Conservation (phyloP, 2,113 vertebrate species). For the Actenoides hombroni region DNA sequence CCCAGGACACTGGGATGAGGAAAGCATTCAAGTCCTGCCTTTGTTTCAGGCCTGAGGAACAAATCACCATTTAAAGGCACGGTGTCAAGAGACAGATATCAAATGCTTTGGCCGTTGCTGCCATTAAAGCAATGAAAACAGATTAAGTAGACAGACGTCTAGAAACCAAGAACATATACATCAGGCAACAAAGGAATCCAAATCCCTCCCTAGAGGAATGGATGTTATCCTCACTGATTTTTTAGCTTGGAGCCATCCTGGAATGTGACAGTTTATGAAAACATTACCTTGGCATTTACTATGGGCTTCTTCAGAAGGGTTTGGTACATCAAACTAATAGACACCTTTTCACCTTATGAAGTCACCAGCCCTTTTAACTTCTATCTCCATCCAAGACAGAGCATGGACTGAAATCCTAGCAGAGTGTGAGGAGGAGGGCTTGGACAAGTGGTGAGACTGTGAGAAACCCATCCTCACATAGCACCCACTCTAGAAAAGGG, state of each 20-base stretch:
- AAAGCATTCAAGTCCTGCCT: neutral
- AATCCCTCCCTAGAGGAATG: neutral
- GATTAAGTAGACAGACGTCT: neutral
- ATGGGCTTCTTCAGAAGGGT: neutral
- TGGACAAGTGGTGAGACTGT: neutral
- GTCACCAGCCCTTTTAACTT: neutral
- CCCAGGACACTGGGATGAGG: neutral
- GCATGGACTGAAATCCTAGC: neutral
- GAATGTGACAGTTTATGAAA: neutral
- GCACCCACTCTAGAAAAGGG: rapidly evolving
- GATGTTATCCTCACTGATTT: neutral
- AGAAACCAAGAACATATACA: neutral
- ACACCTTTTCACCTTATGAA: neutral
- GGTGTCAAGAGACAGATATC: neutral
- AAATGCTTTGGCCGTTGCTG: neutral
- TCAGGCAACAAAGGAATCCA: neutral
- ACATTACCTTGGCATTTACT: neutral
- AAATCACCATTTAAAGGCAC: neutral
- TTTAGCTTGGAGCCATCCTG: neutral
- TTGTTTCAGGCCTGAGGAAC: neutral
- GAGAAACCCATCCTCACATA: neutral
- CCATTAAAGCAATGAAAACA: neutral
- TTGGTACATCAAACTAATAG: neutral
- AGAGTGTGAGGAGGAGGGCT: neutral
- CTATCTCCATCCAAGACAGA: neutral